Percentiles rank a stretch among this genome's conserved stretches.
Evolutionary conservation across 2,113 vertebrate genomes (phyloP).

Genomic region (Ifrita kowaldi): DNA sequence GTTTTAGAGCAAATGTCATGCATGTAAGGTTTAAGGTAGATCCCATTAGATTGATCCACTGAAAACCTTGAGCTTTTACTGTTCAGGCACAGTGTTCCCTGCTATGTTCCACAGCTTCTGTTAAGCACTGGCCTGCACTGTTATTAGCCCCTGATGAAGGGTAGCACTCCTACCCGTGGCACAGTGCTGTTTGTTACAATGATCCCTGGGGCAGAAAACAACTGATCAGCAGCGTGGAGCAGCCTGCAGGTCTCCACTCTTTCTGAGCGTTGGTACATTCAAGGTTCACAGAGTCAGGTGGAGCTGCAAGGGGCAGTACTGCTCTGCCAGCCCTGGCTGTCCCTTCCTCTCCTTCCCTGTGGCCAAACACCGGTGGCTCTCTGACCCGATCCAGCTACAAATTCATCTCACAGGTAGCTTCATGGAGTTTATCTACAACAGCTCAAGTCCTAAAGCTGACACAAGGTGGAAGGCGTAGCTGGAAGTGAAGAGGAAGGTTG

Average conservation of each 20-base stretch:
- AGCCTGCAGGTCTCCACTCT: background rate
- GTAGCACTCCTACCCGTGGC: background rate
- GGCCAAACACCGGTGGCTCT: background rate
- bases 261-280: background rate
- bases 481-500: background rate
- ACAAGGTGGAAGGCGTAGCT: background rate
- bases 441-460: background rate
- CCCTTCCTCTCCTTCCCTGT: background rate
- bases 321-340: background rate
- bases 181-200: accelerated
- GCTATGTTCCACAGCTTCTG: background rate
- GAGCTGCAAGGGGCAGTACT: background rate
- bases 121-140: background rate
- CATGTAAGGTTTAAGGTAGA: background rate
- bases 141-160: background rate
- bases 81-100: background rate
- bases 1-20: background rate
- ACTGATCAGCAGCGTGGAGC: background rate
- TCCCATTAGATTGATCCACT: background rate
- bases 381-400: accelerated
- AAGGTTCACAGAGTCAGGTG: background rate
- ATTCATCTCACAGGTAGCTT: background rate
- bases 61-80: background rate
- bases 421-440: background rate
- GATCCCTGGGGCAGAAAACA: background rate